A percentile compares a stretch with the other conserved stretches of the same genome.
phyloP scores from a whole-genome alignment of 2,797 vertebrate species.

The Kryptopterus vitreolus region DNA sequence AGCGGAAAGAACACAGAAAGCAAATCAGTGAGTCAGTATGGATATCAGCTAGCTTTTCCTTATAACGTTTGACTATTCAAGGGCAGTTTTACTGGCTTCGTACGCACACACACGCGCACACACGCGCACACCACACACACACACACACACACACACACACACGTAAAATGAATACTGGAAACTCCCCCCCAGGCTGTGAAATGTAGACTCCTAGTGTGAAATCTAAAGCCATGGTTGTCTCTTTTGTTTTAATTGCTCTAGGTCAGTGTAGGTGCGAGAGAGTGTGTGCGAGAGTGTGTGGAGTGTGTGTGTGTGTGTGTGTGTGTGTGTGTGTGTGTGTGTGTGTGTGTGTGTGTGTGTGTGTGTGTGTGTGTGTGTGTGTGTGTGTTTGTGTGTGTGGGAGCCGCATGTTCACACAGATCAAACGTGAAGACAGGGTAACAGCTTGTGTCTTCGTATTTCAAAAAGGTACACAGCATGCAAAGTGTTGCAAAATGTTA shows the following conservation, averaged over 20 bases:
- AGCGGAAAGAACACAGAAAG: constrained; percentile 49
- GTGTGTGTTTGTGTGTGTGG: constrained; percentile 12
- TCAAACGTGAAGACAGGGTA: constrained; percentile 11
- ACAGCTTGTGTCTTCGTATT: constrained; percentile 32
- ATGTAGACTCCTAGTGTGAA: constrained; percentile 56
- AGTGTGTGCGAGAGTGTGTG: too few species aligned
- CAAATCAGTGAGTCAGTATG: constrained; percentile 47
- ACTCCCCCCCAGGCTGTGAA: constrained; percentile 53
- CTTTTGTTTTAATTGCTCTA: constrained; percentile 53
- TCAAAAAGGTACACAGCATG: background rate
- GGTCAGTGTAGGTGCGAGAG: constrained; percentile 39
- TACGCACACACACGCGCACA: constrained; percentile 17
- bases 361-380: background rate
- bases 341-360: constrained; percentile 32
- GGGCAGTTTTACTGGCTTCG: constrained; percentile 21
- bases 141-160: constrained; percentile 24
- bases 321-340: background rate
- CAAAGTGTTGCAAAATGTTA: background rate
- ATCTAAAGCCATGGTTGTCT: constrained; percentile 47
- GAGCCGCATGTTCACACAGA: constrained; percentile 13
- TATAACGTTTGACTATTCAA: constrained; percentile 18
- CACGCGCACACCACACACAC: constrained; percentile 34
- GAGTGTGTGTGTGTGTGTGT: constrained; percentile 30
- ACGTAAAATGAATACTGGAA: constrained; percentile 37
- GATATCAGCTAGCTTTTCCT: constrained; percentile 44